Evolutionary conservation across 2,113 vertebrate species (phyloP).

Genomic region (Tetrao urogallus): DNA sequence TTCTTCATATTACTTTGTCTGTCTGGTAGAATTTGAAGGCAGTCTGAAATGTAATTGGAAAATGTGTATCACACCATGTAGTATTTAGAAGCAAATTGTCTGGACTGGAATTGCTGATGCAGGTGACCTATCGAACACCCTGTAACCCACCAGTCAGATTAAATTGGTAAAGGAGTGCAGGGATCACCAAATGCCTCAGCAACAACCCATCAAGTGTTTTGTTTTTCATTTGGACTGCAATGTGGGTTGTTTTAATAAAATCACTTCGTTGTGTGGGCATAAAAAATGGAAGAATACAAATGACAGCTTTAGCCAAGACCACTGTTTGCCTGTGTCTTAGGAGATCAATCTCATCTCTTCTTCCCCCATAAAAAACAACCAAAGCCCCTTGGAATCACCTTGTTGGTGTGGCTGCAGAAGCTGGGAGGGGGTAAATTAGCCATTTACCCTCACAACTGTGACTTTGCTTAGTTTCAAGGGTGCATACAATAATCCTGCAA

Average conservation of each 20-base stretch:
- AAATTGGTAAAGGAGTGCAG: not conserved
- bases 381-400: not conserved
- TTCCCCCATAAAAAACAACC: slow-evolving; percentile 12
- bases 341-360: not conserved
- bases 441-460: not conserved
- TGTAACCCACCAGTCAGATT: not conserved
- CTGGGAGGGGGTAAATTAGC: not conserved
- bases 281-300: slow-evolving; percentile 8
- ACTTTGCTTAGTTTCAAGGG: not conserved
- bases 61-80: slow-evolving; percentile 9
- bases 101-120: slow-evolving; percentile 52
- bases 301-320: not conserved
- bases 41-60: slow-evolving; percentile 39
- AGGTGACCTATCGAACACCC: slow-evolving; percentile 38
- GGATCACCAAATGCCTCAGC: slow-evolving; percentile 6
- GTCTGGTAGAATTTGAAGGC: slow-evolving; percentile 31
- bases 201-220: not conserved
- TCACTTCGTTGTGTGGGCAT: not conserved
- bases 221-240: not conserved
- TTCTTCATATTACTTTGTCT: not conserved
- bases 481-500: not conserved
- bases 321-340: not conserved
- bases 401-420: not conserved
- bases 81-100: slow-evolving; percentile 38
- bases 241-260: not conserved